phyloP scores from a whole-genome alignment of 2,888 invertebrate species.

The Noctua fimbriata region DNA sequence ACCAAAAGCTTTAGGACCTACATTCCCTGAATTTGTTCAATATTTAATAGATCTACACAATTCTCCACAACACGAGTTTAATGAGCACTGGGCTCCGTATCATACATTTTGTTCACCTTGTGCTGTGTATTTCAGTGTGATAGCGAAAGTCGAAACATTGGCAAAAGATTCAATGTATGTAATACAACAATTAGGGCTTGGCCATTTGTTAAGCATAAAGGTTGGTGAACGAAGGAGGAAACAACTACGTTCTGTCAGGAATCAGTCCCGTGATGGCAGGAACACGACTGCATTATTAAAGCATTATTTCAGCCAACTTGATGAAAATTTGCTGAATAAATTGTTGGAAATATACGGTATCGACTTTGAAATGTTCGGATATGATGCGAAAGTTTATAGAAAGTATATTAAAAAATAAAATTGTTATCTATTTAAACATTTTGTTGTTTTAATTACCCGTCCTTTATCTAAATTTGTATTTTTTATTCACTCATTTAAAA shows the following conservation, averaged over 20 bases:
- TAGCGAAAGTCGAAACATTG: slow-evolving; percentile 92
- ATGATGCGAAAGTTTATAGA: slow-evolving; percentile 90
- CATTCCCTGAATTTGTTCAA: slow-evolving; percentile 93
- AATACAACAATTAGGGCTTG: slow-evolving; percentile 90
- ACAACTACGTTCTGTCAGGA: slow-evolving; percentile 89
- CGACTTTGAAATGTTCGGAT: slow-evolving; percentile 93
- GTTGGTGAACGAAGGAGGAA: slow-evolving; percentile 86
- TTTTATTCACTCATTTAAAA: not conserved
- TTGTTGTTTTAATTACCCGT: slow-evolving; percentile 20
- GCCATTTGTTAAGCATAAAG: slow-evolving; percentile 87
- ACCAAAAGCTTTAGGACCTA: slow-evolving; percentile 89
- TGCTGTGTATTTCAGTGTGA: slow-evolving; percentile 91
- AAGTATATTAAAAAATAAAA: slow-evolving; percentile 86
- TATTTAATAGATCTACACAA: slow-evolving; percentile 92
- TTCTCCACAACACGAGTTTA: slow-evolving; percentile 76
- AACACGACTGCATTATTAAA: slow-evolving; percentile 85
- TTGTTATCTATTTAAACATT: slow-evolving; percentile 61
- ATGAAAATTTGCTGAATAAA: slow-evolving; percentile 88
- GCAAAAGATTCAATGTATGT: slow-evolving; percentile 91
- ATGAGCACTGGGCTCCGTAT: slow-evolving; percentile 92
- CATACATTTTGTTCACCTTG: slow-evolving; percentile 92
- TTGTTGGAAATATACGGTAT: slow-evolving; percentile 91
- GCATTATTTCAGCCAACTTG: slow-evolving; percentile 90
- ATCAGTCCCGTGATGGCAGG: slow-evolving; percentile 88
- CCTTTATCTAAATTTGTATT: not conserved